Base-by-base conservation (phyloP, 2,113 vertebrate genomes). In the Triplophysa rosa region DNA sequence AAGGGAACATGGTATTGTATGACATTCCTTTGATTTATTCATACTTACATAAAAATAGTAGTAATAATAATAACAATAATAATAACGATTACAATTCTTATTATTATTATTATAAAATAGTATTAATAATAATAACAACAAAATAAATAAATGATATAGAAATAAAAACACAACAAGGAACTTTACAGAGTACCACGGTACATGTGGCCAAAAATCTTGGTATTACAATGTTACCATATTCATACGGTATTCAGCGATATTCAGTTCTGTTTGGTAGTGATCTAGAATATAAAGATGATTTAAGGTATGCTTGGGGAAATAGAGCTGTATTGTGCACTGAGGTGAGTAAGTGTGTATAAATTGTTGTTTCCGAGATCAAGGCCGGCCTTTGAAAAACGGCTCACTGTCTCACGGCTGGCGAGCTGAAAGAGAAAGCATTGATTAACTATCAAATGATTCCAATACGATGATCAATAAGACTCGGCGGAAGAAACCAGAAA, bases 381-480 rank as follows among this genome's bases (percentile, higher is more conserved):
- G 90, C 88, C 86, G 70, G 82, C 84, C 75, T 84, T 87, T 86
- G 87, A 90, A 86, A 90, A 88, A 87, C 54, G 23, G 13, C 70
- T 83, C 80, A 80, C 78, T 82, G 77, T 82, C 83, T 80, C 84
- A 54, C 64, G 85, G 82, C 47, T 78, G 26, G 85, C 80, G 80
- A 29, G 80, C 84, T 82, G 85, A 90, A 91, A 90, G 92, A 90
- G 92, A 92, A 91, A 91, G 88, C 88, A 93, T 93, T 84, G 92
- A 94, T 93, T 92, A 92, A 87, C 92, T 92, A 94, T 94, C 92
- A 92, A 91, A 92, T 90, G 87, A 94, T 93, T 93, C 90, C 90
- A 88, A 93, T 93, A 90, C 71, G 23, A 68, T 62, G 88, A 91
- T 94, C 92, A 59, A 92, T 93, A 89, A 79, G 87, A 87, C 91